These are phyloP conservation scores for Cetonia aurata DNA, from an alignment of 2,888 invertebrate genomes.

Conservation along the genomic window DNA sequence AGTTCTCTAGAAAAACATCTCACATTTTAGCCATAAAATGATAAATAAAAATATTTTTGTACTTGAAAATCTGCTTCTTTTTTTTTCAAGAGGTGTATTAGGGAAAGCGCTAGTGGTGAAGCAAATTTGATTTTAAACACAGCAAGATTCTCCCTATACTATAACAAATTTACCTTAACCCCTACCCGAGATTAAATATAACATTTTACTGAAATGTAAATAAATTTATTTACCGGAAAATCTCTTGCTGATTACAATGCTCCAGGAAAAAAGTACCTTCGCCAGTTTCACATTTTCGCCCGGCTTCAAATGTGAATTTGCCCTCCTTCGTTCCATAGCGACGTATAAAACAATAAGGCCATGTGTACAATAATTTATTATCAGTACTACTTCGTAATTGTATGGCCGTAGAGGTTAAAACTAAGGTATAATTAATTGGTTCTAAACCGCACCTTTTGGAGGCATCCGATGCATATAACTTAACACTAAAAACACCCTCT, in stretches of 20 bases:
- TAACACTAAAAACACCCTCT: constrained; percentile 83
- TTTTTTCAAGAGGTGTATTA: too few species aligned
- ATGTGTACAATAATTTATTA: constrained; percentile 77
- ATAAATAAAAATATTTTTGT: too few species aligned
- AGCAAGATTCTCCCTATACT: too few species aligned
- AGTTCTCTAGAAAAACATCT: too few species aligned
- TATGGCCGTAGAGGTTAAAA: constrained; percentile 81
- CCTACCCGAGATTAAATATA: too few species aligned
- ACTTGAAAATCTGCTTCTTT: too few species aligned
- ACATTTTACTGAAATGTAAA: constrained; percentile 1
- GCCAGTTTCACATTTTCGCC: constrained; percentile 87
- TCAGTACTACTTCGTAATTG: constrained; percentile 78
- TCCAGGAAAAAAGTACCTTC: constrained; percentile 87
- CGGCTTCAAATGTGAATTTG: constrained; percentile 90
- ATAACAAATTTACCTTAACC: too few species aligned
- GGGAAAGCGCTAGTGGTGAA: too few species aligned
- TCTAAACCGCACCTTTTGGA: constrained; percentile 82
- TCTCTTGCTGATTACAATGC: constrained; percentile 85
- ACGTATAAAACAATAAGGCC: constrained; percentile 88
- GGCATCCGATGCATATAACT: constrained; percentile 82
- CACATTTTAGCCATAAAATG: too few species aligned
- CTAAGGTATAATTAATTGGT: constrained; percentile 77
- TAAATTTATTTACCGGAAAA: constrained; percentile 67
- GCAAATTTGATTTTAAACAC: too few species aligned
- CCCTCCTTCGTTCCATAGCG: constrained; percentile 89